Evolutionary conservation across 2,113 vertebrate genomes (phyloP).

Genomic region (Felis chaus): DNA sequence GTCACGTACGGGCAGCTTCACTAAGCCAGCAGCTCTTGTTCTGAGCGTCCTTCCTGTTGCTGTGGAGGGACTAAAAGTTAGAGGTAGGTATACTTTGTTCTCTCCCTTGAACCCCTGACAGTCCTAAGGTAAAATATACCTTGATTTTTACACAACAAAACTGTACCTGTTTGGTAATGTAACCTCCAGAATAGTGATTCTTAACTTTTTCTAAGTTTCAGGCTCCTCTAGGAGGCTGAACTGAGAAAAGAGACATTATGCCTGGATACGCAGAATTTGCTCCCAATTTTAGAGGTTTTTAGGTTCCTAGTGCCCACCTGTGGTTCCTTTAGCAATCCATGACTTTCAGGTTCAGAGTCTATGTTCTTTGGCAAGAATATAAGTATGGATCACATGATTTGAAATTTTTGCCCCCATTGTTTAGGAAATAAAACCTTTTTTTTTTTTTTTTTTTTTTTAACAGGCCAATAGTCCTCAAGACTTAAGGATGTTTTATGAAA

Average conservation of each 20-base stretch:
- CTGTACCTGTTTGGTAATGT: not conserved
- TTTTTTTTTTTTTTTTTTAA: constrained; percentile 66
- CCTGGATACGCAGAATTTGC: not conserved
- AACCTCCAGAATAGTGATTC: not conserved
- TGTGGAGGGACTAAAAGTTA: not conserved
- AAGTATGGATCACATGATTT: not conserved
- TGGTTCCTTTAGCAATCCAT: not conserved
- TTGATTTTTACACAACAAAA: not conserved
- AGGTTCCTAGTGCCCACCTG: not conserved
- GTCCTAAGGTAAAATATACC: not conserved
- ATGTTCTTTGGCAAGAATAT: not conserved
- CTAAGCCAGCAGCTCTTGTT: not conserved
- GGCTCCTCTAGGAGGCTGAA: not conserved
- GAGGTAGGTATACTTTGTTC: not conserved
- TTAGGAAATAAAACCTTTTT: constrained; percentile 54
- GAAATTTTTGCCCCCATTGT: constrained; percentile 12
- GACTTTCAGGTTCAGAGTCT: not conserved
- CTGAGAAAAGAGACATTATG: not conserved
- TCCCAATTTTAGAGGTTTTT: not conserved
- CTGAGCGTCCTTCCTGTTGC: not conserved
- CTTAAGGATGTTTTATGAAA: constrained; percentile 98
- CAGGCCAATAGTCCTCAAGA: constrained; percentile 98
- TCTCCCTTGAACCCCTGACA: not conserved
- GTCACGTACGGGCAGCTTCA: not conserved
- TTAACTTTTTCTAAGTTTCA: not conserved